Evolutionary conservation across 2,113 vertebrate genomes (phyloP).

Genomic region (Choloepus hoffmanni): DNA sequence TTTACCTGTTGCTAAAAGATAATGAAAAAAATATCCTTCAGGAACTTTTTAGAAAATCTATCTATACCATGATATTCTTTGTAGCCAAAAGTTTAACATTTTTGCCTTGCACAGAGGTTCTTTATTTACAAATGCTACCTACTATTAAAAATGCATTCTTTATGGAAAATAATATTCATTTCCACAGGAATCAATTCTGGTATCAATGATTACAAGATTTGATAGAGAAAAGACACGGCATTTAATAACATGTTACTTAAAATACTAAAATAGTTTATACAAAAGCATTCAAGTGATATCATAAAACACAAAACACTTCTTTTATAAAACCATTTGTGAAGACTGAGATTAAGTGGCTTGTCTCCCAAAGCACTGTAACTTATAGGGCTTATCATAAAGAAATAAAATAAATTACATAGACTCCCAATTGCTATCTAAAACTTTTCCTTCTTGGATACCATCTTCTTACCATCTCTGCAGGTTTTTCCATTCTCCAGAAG

Average conservation of each 20-base stretch:
- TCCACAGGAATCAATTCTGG: not conserved
- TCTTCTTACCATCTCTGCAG: constrained; percentile 94
- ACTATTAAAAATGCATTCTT: constrained; percentile 57
- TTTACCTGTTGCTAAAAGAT: constrained; percentile 33
- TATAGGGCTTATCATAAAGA: not conserved
- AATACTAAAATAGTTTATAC: constrained; percentile 43
- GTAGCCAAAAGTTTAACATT: constrained; percentile 33
- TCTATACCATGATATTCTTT: not conserved
- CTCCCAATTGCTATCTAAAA: not conserved
- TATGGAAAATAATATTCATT: constrained; percentile 41
- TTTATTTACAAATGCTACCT: constrained; percentile 25
- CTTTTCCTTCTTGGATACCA: not conserved
- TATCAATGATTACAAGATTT: constrained; percentile 17
- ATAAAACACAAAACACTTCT: not conserved
- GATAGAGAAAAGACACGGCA: constrained; percentile 21
- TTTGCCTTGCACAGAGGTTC: not conserved
- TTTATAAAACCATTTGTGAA: not conserved
- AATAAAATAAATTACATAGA: constrained; percentile 19
- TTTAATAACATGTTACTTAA: not conserved
- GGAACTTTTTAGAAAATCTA: constrained; percentile 30
- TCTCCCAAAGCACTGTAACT: not conserved
- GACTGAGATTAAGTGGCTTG: not conserved
- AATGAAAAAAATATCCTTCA: constrained; percentile 47
- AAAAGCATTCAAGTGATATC: constrained; percentile 8
- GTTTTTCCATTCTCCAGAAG: constrained; percentile 93